Base-by-base conservation (phyloP, 2,113 vertebrate species). In the Lepus timidus region DNA sequence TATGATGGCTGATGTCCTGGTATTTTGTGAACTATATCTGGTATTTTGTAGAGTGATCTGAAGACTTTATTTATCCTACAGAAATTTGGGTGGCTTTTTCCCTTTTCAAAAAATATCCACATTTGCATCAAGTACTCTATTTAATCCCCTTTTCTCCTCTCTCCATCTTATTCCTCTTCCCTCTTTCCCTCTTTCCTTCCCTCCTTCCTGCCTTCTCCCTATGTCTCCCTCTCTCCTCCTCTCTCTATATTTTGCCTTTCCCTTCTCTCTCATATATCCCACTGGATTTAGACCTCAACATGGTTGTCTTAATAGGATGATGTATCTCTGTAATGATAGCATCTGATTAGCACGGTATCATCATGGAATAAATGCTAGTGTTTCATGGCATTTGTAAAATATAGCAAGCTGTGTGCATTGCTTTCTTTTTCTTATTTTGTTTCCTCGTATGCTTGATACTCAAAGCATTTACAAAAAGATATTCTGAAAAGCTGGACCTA, bases 391-490 rank as follows among this genome's bases (percentile, higher is more conserved):
- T 84, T 84, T 29, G 22, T 4, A 33, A 92, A 65, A 58, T 88
- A 71, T 67, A 31, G 2, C 23, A 29, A 93, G 17, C 70, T 67
- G 5, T 51, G 6, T 39, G 1, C 31, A 25, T 86, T 73, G 5
- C 85, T 67, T 64, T 84, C 55, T 73, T 71, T 49, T 85, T 85
- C 39, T 89, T 68, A 0, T 1, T 87, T 85, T 39, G 16, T 61
- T 33, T 89, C 19, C 44, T 83, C 64, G 36, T 65, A 3, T 58
- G 62, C 25, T 12, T 0, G 29, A 65, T n/a, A 70, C 74, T 70
- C 16, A 78, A 88, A 92, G 39, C 67, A 79, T 94, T 92, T 88
- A 14, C 87, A 82, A 91, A 96, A 65, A 92, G 49, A 83, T 61
- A 17, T 58, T 90, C 58, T 71, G 14, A 49, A 39, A 90, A 75